Conservation (phyloP, 2,113 vertebrate genomes). For the Cephalopterus ornatus region DNA sequence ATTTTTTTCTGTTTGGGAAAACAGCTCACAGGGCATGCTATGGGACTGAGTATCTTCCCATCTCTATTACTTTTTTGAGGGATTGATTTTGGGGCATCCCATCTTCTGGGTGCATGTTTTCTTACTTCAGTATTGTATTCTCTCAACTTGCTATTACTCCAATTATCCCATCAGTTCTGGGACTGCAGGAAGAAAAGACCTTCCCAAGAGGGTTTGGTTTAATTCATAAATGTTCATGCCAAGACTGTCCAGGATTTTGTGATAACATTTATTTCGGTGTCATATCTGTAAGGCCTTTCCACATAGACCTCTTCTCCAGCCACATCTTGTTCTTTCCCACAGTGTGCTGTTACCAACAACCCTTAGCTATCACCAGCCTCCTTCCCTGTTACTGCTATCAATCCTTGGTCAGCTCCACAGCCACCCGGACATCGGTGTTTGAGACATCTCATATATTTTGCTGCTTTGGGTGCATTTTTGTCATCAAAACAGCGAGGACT, state of each 20-base stretch:
- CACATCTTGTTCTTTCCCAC: neutral
- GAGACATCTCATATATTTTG: accelerated
- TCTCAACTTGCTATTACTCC: neutral
- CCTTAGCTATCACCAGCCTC: neutral
- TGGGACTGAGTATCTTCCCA: neutral
- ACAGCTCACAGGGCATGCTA: neutral
- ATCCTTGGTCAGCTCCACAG: neutral
- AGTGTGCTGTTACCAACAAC: accelerated
- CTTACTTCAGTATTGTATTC: neutral
- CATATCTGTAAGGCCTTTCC: neutral
- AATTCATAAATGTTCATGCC: neutral
- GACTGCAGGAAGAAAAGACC: neutral
- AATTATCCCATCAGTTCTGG: neutral
- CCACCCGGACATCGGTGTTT: neutral
- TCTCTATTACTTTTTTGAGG: neutral
- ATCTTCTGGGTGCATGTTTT: neutral
- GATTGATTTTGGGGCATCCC: neutral
- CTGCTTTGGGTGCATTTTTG: neutral
- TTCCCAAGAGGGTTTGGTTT: neutral
- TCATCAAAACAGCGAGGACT: accelerated
- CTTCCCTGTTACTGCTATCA: neutral
- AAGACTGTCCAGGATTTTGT: neutral
- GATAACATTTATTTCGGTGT: neutral
- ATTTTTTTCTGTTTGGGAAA: neutral
- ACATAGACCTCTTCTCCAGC: neutral